Evolutionary conservation across 1,140 invertebrate species (phyloP).

Genomic region (Solenopsis fugax): DNA sequence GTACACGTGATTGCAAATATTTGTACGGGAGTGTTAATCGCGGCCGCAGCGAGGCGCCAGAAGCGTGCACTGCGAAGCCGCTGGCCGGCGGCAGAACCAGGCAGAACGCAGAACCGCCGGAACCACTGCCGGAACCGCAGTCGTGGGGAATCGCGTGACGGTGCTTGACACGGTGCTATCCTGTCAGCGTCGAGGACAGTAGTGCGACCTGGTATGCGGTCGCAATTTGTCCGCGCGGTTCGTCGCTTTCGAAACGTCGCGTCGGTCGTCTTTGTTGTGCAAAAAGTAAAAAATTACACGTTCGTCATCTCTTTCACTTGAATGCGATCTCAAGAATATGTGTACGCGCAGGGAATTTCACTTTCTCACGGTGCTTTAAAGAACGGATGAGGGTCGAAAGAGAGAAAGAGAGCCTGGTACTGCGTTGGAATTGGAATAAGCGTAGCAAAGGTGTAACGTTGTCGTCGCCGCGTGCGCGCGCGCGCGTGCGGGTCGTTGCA

Average conservation of each 20-base stretch:
- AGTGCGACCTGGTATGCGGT: too few relatives aligned
- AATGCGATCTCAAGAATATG: background rate
- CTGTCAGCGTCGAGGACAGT: too few relatives aligned
- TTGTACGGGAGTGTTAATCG: slow-evolving; percentile 33
- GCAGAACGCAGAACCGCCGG: background rate
- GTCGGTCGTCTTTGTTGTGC: background rate
- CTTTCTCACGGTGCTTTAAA: background rate
- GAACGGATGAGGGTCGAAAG: background rate
- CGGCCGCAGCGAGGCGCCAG: slow-evolving; percentile 65
- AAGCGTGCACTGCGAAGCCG: slow-evolving; percentile 45
- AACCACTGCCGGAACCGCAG: slow-evolving; percentile 23
- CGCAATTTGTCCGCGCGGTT: background rate
- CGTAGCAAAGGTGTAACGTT: background rate
- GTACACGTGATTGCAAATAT: slow-evolving; percentile 34
- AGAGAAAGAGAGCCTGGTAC: background rate
- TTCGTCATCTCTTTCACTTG: background rate
- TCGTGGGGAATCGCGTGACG: slow-evolving; percentile 42
- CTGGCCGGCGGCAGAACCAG: background rate
- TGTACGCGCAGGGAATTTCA: background rate
- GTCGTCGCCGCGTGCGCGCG: background rate
- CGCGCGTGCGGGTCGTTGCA: slow-evolving; percentile 40
- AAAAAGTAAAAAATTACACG: background rate
- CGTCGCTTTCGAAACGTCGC: background rate
- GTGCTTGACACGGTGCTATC: too few relatives aligned
- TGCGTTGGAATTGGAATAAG: background rate